Evolutionary conservation across 2,888 invertebrate species (phyloP), one percentile per base, ranked within the genome.

Genomic region (Cryptus armator): DNA sequence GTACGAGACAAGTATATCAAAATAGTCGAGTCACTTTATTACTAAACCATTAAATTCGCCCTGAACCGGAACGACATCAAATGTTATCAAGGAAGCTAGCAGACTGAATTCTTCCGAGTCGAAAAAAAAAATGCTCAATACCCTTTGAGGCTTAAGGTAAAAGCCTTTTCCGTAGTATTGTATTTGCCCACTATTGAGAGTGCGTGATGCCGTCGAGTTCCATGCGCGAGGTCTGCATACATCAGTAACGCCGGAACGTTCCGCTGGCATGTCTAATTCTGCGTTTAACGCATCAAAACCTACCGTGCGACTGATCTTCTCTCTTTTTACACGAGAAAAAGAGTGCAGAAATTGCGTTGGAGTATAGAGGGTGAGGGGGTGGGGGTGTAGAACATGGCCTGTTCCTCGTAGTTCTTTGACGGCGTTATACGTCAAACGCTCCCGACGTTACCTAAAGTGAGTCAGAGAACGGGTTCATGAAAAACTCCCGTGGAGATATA

Each of bases 361-460:
- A 46, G 37, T 37, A 24, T 24, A 24, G 24, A 24, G 24, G 24
- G 37, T 9, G 37, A 7, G 37, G 1, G 37, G 37, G 9, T 24
- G 24, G 37, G 37, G 37, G 37, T 37, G 37, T 37, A 44, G 66
- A 62, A 43, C 24, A 56, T 43, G 46, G 51, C 86, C 82, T 64
- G 86, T 88, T 86, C 82, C 78, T 24, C 56, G 64, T 37, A 37
- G 87, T 88, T 87, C 89, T 88, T 90, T 90, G 89, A 90, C 89
- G 87, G 85, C 89, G 88, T 89, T 89, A 71, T 72, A 87, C 88
- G 90, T 87, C 84, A 88, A 90, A 88, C 88, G 79, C 81, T 68
- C 64, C 37, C 24, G 24, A 56, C 66, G 44, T 66, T 77, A 59
- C 67, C 59, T 74, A 80, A 67, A 78, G 76, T 84, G 85, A 80